Evolutionary conservation across 2,797 vertebrate species (phyloP).

Genomic region (Balearica regulorum): DNA sequence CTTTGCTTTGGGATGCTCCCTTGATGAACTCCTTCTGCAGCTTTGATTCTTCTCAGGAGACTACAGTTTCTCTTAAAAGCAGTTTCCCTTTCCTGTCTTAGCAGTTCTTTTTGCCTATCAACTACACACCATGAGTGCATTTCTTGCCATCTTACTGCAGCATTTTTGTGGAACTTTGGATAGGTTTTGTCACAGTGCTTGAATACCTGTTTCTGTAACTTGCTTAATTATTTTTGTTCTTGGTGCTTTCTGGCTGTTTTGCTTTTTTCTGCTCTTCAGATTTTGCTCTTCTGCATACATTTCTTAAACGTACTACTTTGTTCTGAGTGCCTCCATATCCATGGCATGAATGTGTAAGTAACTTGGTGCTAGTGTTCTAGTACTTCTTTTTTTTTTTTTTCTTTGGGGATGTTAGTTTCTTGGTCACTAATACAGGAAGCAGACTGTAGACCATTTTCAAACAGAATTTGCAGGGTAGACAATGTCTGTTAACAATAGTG

Average conservation of each 20-base stretch:
- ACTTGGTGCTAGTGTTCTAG: neutral
- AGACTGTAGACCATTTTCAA: neutral
- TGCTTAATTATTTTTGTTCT: neutral
- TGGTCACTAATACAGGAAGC: neutral
- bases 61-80: neutral
- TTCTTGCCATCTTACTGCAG: neutral
- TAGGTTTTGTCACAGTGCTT: neutral
- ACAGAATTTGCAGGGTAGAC: neutral
- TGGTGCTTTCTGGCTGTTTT: neutral
- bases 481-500: neutral
- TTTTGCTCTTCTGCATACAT: neutral
- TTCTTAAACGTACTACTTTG: neutral
- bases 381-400: neutral
- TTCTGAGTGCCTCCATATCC: neutral
- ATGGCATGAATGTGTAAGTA: neutral
- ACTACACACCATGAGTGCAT: fast-evolving
- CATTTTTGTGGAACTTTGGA: neutral
- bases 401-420: neutral
- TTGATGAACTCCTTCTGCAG: neutral
- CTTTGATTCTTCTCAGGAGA: neutral
- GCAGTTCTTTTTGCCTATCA: neutral
- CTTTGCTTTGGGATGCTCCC: neutral
- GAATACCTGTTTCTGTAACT: neutral
- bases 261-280: neutral
- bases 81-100: neutral